A percentile compares a stretch with the other conserved stretches of the same genome.
Evolutionary conservation across 2,797 vertebrate genomes (phyloP).

Genomic region (Threskiornis aethiopicus): DNA sequence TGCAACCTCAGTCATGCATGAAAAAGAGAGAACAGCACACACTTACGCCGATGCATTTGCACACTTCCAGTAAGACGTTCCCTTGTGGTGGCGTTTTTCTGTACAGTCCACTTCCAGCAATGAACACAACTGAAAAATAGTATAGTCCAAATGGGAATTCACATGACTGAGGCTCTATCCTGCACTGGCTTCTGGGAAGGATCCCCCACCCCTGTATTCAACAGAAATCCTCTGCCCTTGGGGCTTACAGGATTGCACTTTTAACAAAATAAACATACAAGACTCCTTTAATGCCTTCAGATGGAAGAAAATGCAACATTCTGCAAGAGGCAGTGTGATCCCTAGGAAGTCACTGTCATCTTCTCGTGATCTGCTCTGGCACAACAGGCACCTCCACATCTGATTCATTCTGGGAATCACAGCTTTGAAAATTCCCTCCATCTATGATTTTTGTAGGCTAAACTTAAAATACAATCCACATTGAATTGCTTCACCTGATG

Average conservation of each 20-base stretch:
- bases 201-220: neutral
- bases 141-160: neutral
- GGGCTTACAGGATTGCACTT: neutral
- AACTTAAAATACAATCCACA: neutral
- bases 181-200: neutral
- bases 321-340: neutral
- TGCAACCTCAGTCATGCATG: neutral
- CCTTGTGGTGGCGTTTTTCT: slow-evolving; percentile 89
- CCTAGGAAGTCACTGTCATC: neutral
- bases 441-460: neutral
- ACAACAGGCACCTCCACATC: neutral
- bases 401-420: neutral
- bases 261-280: neutral
- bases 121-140: slow-evolving; percentile 87
- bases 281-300: neutral
- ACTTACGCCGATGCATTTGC: slow-evolving; percentile 90
- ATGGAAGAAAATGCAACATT: neutral
- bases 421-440: neutral
- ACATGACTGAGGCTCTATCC: neutral
- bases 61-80: slow-evolving; percentile 87
- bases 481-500: neutral
- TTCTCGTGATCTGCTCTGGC: neutral
- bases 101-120: slow-evolving; percentile 88
- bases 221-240: neutral
- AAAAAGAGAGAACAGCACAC: neutral